Percentiles rank a stretch among this genome's conserved stretches.
These are phyloP conservation scores for Liasis olivaceus DNA, from an alignment of 2,797 vertebrate species.

Conservation along the genomic window DNA sequence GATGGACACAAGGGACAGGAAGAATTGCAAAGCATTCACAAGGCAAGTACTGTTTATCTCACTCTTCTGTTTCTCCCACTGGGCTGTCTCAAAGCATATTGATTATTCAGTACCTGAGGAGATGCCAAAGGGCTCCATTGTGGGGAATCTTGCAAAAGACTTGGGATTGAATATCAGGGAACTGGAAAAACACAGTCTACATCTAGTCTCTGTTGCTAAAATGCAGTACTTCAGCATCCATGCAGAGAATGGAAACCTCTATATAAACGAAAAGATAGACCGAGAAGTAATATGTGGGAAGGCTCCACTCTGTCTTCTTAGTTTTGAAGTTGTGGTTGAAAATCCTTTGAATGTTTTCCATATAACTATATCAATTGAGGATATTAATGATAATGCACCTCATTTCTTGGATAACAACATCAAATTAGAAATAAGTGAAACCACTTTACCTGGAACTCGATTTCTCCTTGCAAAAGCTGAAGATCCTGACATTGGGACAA, in stretches of 20 bases:
- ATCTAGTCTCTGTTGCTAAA: slow-evolving; percentile 52
- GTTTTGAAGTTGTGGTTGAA: slow-evolving; percentile 79
- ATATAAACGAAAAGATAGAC: slow-evolving; percentile 66
- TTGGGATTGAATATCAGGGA: slow-evolving; percentile 35
- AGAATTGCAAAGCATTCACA: neutral
- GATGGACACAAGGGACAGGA: slow-evolving; percentile 49
- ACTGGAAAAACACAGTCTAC: slow-evolving; percentile 65
- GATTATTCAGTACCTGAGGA: slow-evolving; percentile 74
- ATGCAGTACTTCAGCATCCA: slow-evolving; percentile 73
- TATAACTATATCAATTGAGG: slow-evolving; percentile 67
- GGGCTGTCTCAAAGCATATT: slow-evolving; percentile 56
- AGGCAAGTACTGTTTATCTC: slow-evolving; percentile 51
- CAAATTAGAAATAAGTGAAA: slow-evolving; percentile 70
- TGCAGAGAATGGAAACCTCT: slow-evolving; percentile 54
- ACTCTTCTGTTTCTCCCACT: slow-evolving; percentile 40
- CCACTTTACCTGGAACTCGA: slow-evolving; percentile 58
- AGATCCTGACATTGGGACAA: slow-evolving; percentile 75
- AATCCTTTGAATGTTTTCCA: slow-evolving; percentile 80
- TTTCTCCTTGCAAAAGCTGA: slow-evolving; percentile 73
- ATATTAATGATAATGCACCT: slow-evolving; percentile 76
- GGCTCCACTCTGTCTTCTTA: slow-evolving; percentile 72
- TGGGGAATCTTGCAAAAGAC: slow-evolving; percentile 42
- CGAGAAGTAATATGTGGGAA: slow-evolving; percentile 75
- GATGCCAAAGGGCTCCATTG: slow-evolving; percentile 60
- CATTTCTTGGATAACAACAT: slow-evolving; percentile 68